Conservation (phyloP, 2,888 invertebrate genomes). For the Macaria liturata region DNA sequence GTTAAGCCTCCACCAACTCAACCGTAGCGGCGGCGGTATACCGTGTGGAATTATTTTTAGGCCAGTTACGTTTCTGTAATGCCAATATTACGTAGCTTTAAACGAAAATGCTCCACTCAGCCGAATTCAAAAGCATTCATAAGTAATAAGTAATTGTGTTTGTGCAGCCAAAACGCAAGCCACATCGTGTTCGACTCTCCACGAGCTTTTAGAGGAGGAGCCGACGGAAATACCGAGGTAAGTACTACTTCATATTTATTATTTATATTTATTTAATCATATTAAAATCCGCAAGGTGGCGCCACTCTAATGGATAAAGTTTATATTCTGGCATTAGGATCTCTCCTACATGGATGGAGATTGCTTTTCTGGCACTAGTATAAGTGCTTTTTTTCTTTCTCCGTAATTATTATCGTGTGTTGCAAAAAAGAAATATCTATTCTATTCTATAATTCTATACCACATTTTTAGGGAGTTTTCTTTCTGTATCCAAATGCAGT, state of each 20-base stretch:
- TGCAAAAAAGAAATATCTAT: too few relatives aligned
- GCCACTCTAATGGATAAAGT: constrained; percentile 6
- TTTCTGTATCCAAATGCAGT: too few relatives aligned
- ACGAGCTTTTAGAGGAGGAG: constrained; percentile 77
- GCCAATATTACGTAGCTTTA: not conserved
- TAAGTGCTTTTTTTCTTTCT: too few relatives aligned
- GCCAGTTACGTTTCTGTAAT: too few relatives aligned
- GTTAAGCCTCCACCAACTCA: too few relatives aligned
- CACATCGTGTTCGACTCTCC: constrained; percentile 79
- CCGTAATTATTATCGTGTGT: too few relatives aligned
- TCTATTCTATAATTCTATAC: too few relatives aligned
- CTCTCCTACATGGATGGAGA: too few relatives aligned
- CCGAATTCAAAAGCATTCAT: constrained; percentile 20
- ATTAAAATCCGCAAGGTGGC: not conserved
- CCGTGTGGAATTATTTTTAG: too few relatives aligned
- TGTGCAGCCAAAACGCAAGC: constrained; percentile 76
- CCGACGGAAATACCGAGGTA: constrained; percentile 80
- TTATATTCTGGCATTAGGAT: not conserved
- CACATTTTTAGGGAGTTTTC: too few relatives aligned
- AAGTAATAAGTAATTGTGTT: constrained; percentile 20
- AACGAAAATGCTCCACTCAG: constrained; percentile 9
- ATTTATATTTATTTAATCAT: not conserved
- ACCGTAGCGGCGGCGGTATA: too few relatives aligned
- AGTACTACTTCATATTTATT: constrained; percentile 42
- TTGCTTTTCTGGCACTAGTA: too few relatives aligned